Evolutionary conservation across 1,140 invertebrate species (phyloP), one percentile per base, ranked within the genome.

Genomic region (Hylaeus anthracinus): DNA sequence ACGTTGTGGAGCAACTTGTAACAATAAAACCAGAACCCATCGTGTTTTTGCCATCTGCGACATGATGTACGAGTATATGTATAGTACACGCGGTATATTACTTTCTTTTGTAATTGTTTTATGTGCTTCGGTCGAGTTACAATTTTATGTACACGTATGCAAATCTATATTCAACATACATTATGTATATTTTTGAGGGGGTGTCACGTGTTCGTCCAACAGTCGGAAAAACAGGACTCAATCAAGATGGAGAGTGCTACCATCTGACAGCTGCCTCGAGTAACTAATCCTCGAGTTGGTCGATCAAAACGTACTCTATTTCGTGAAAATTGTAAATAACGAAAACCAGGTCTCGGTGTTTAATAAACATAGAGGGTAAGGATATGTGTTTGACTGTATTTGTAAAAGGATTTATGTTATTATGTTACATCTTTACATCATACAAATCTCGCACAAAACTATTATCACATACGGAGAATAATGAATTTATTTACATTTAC

Each of bases 11-110:
- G 43, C 45, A 67, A 10, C 15, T 67, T 75, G 51, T 60, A 78
- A 61, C 45, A 69, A 77, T 67, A 70, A 83, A 84, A 72, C 66
- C 39, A 58, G 8, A 43, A 9, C 26, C 1, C 3, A 15, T 26
- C 60, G 2, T 55, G 63, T 53, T 60, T 71, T 72, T 72, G 56
- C 43, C 37, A 55, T 12, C 10, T 39, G 43, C 41, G 61, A 77
- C 66, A 51, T 41, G 75, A 71, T 26, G 66, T n/a, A 71, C 74
- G 64, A 37, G 10, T 56, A 37, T 43, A 67, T 3, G 74, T 48
- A 39, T 51, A 69, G 14, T 26, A 41, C 51, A 15, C 6, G 37
- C 37, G 53, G 43, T 70, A 70, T 15, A 37, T 8, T 58, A 12
- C 6, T 58, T 69, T 37, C 14, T 48, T n/a, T 45, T 5, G 15